Base-by-base conservation (phyloP, 2,888 invertebrate species). In the Sclerodermus sp. region DNA sequence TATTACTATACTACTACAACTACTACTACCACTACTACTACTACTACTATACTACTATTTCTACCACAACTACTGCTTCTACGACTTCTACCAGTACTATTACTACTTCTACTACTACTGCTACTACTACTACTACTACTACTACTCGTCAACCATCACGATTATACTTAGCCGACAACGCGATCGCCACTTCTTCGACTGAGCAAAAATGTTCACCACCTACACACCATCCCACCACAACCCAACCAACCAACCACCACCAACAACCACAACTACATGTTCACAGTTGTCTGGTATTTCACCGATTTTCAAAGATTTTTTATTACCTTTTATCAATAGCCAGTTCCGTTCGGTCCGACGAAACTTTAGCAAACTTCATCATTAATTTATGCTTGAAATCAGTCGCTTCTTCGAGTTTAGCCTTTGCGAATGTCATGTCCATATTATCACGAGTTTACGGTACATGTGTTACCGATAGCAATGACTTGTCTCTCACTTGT, bases 211-310 rank as follows among this genome's bases (percentile, higher is more conserved):
- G 71, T 76, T 77, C 76, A 77, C 70, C 71, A 75, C 74, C 72
- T 76, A 76, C 73, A 77, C 77, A 76, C 74, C 76, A 75, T 76
- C 76, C 73, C 69, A 73, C 73, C 70, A 72, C 70, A 67, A 72
- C 73, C 76, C 75, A 74, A 74, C 68, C 70, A 73, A 73, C 65
- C 68, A 72, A 70, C 67, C 64, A 70, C 67, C 64, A 71, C 66
- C 68, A 73, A 68, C 71, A 71, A 71, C 74, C 67, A 76, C 74
- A 68, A 75, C 73, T 68, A 77, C 76, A 77, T 75, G 75, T 74
- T 77, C 75, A 77, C 75, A 77, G 67, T 73, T 76, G 64, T 74
- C 75, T 77, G 76, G 75, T 76, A 76, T 76, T 76, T 76, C 71
- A 74, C 71, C 67, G 68, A 69, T 75, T 76, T 76, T 71, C 70